Evolutionary conservation across 30 jellyfish, hydroid and myxozoan genomes (phyloP).

Genomic region (Turritopsis rubra): DNA sequence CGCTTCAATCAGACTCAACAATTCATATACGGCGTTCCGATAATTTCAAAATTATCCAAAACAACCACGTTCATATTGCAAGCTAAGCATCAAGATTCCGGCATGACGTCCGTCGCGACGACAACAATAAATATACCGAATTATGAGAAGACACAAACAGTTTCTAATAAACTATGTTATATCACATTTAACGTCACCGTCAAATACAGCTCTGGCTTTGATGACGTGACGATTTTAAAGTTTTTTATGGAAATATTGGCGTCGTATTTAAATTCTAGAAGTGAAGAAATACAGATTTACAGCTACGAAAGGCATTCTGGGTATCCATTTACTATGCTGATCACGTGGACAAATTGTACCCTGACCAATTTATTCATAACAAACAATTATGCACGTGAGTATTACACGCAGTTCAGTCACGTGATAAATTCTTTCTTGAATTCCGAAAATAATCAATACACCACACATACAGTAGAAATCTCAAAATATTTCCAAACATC

Average conservation of each 20-base stretch:
- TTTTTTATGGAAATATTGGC: slow-evolving; percentile 42
- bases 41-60: slow-evolving; percentile 28
- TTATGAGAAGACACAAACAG: slow-evolving; percentile 12
- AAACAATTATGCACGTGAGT: background rate
- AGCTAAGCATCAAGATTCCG: slow-evolving; percentile 70
- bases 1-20: slow-evolving; percentile 48
- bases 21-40: slow-evolving; percentile 48
- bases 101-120: slow-evolving; percentile 14
- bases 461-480: background rate
- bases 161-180: slow-evolving; percentile 44
- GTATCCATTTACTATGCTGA: slow-evolving; percentile 4
- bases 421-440: background rate
- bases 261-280: slow-evolving; percentile 24
- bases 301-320: slow-evolving; percentile 37
- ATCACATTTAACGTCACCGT: slow-evolving; percentile 37
- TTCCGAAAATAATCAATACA: slow-evolving; percentile 1
- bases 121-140: slow-evolving; percentile 38
- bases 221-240: slow-evolving; percentile 33
- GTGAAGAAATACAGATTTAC: slow-evolving; percentile 42
- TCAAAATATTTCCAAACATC: background rate
- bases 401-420: slow-evolving; percentile 4
- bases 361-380: background rate
- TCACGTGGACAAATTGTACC: slow-evolving; percentile 41
- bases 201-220: slow-evolving; percentile 47
- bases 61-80: slow-evolving; percentile 26